Evolutionary conservation across 2,797 vertebrate species (phyloP), one percentile per base, ranked within the genome.

Genomic region (Hydrophis major): DNA sequence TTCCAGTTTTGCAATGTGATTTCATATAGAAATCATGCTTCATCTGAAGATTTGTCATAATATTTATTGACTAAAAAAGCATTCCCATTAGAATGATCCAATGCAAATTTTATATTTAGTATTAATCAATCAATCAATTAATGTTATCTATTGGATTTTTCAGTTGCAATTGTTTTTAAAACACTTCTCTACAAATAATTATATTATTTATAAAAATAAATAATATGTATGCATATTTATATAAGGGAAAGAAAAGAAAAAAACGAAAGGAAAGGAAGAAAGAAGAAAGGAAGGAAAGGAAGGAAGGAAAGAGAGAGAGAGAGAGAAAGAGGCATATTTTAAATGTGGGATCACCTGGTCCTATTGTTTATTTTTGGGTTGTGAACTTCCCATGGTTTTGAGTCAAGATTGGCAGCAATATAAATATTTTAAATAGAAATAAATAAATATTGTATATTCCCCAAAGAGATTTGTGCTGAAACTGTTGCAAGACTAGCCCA

Each of bases 11-110:
- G 22, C 50, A 88, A 11, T n/a, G 88, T 87, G 37, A 89, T 66
- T n/a, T 18, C 87, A 32, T 1, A 0, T 57, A 90, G 63, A 87
- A 93, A 32, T 92, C 47, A 93, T 90, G 89, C 47, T 92, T 59
- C 55, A 55, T 69, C 22, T 91, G 32, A 94, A 93, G 56, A 55
- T 27, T 16, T 16, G 6, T 83, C 74, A 78, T 94, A 90, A 89
- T 12, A 55, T 42, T 47, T 78, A 25, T 83, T 83, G 10, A 83
- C 37, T 42, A 78, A 78, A 78, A 37, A 78, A 78, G 32, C n/a
- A 78, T 37, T 22, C 37, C 74, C 1, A 2, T 78, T 42, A 78
- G 25, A 60, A 25, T 25, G 60, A 61, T 7, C 25, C 22, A 61
- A 63, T 28, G 10, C 27, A 28, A 63, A 63, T 28, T 28, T 63